A percentile compares a stretch with the other conserved stretches of the same genome.
Evolutionary conservation across 2,113 vertebrate genomes (phyloP).

Genomic region (Nibea albiflora): DNA sequence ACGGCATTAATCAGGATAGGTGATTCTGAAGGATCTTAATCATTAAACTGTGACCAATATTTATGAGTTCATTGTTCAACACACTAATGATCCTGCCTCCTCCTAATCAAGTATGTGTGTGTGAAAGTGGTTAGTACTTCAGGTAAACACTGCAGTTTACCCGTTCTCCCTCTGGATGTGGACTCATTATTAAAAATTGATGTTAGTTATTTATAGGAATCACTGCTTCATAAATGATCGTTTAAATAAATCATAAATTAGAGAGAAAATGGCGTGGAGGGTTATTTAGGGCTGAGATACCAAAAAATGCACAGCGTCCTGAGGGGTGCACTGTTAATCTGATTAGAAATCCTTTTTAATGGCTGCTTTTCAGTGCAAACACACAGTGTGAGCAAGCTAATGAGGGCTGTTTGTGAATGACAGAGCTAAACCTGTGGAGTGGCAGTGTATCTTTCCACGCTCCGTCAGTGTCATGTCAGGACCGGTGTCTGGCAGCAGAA

Average conservation of each 20-base stretch:
- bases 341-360: conserved; percentile 32
- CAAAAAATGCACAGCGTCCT: too few species aligned
- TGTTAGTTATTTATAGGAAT: neutral
- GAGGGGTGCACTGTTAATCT: neutral
- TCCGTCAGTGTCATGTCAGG: conserved; percentile 40
- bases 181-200: neutral
- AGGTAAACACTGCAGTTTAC: neutral
- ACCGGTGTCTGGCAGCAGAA: conserved; percentile 28
- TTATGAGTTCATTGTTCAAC: neutral
- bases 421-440: conserved; percentile 39
- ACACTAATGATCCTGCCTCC: neutral
- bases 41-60: neutral
- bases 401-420: conserved; percentile 37
- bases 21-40: neutral
- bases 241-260: neutral
- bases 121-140: neutral
- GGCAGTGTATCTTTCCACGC: conserved; percentile 12
- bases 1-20: neutral
- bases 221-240: conserved; percentile 2
- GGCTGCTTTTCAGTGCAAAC: conserved; percentile 25
- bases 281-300: neutral
- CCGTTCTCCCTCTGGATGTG: neutral
- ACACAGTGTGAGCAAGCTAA: conserved; percentile 22
- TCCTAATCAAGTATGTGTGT: neutral
- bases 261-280: too few species aligned